Evolutionary conservation across 2,797 vertebrate species (phyloP).

Genomic region (Cyclopterus lumpus): DNA sequence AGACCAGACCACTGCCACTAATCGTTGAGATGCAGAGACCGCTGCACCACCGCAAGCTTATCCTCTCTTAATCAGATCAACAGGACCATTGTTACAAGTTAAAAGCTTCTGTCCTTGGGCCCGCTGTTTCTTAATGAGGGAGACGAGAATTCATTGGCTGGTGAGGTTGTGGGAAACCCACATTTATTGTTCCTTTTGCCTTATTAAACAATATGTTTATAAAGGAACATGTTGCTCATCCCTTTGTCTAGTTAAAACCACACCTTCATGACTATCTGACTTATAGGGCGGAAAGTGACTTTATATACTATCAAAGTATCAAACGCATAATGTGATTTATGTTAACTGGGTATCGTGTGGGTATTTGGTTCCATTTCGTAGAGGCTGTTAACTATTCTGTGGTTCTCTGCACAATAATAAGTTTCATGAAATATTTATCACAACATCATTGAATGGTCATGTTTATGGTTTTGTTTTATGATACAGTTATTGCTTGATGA

Average conservation of each 20-base stretch:
- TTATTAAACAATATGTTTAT: conserved; percentile 2
- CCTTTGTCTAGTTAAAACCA: neutral
- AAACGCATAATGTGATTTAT: neutral
- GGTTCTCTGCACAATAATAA: fast-evolving
- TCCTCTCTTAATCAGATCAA: conserved; percentile 63
- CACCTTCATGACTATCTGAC: neutral
- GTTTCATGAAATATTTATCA: neutral
- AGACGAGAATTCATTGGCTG: conserved; percentile 26
- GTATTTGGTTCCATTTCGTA: conserved; percentile 9
- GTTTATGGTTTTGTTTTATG: conserved; percentile 15
- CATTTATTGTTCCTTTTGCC: neutral
- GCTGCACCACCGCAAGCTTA: conserved; percentile 45
- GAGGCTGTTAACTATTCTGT: neutral
- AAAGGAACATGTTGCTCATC: neutral
- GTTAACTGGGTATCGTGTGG: neutral
- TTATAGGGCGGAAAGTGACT: neutral
- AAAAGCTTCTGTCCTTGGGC: conserved; percentile 26
- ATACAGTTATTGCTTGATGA: neutral
- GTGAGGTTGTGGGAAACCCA: conserved; percentile 33
- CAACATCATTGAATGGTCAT: neutral
- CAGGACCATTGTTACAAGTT: conserved; percentile 43
- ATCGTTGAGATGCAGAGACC: conserved; percentile 34
- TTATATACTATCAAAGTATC: neutral
- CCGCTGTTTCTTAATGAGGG: conserved; percentile 22
- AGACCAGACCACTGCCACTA: conserved; percentile 43